Percentiles rank a stretch among this genome's conserved stretches.
These are phyloP conservation scores for Trissoscelio sp. DNA, from an alignment of 2,888 invertebrate species.

Conservation along the genomic window DNA sequence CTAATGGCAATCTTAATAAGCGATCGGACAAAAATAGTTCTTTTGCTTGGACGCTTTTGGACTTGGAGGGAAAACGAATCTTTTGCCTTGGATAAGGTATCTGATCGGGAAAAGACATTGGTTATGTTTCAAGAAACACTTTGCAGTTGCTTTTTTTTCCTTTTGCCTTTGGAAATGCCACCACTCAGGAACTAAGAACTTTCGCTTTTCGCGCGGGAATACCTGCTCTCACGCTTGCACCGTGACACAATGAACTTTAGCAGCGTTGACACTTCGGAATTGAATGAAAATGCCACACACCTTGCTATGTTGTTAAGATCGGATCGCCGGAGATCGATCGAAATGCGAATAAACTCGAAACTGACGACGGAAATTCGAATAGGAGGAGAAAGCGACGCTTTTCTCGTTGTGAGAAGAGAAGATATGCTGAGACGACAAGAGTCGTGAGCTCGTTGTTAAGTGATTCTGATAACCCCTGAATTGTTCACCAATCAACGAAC, in stretches of 20 bases:
- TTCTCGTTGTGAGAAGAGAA: conserved; percentile 52
- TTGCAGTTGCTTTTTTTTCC: neutral
- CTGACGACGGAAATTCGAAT: conserved; percentile 32
- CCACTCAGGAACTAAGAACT: conserved; percentile 58
- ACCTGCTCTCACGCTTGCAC: conserved; percentile 63
- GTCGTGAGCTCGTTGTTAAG: conserved; percentile 82
- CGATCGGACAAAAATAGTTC: conserved; percentile 28
- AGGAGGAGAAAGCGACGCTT: conserved; percentile 52
- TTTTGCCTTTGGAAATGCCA: conserved; percentile 30
- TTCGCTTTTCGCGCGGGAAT: conserved; percentile 63
- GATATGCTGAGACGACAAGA: conserved; percentile 78
- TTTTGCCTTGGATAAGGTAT: neutral
- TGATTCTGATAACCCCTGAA: conserved; percentile 82
- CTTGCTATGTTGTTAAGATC: conserved; percentile 76
- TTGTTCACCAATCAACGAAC: conserved; percentile 76
- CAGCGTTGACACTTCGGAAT: conserved; percentile 77
- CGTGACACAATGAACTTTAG: conserved; percentile 74
- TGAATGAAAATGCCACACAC: conserved; percentile 79
- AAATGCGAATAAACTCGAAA: conserved; percentile 49
- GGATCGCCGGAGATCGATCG: conserved; percentile 53
- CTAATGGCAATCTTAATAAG: conserved; percentile 44
- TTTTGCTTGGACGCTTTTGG: conserved; percentile 20
- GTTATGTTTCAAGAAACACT: neutral
- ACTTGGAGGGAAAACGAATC: neutral
- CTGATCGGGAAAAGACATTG: conserved; percentile 9